Percentiles rank a stretch among this genome's conserved stretches.
Conservation (phyloP, 2,113 vertebrate species). For the Hippopotamus amphibius region DNA sequence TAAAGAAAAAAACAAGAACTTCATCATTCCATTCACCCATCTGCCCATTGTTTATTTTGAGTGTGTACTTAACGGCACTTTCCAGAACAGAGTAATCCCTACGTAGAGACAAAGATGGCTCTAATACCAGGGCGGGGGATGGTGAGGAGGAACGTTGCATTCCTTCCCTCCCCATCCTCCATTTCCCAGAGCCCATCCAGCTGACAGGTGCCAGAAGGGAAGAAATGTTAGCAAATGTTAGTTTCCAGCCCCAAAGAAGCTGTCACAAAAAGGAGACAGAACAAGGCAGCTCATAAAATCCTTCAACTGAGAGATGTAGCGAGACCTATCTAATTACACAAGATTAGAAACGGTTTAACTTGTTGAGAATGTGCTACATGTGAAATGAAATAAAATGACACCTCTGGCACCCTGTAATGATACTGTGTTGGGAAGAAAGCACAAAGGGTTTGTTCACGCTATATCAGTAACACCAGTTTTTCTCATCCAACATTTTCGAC, state of each 20-base stretch:
- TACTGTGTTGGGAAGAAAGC: slow-evolving; percentile 72
- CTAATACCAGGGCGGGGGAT: slow-evolving; percentile 22
- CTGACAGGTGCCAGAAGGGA: slow-evolving; percentile 79
- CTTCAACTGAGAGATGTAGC: slow-evolving; percentile 78
- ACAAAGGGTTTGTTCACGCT: slow-evolving; percentile 75
- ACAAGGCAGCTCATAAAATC: slow-evolving; percentile 78
- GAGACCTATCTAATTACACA: slow-evolving; percentile 81
- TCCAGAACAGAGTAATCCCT: slow-evolving; percentile 62
- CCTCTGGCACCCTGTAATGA: slow-evolving; percentile 67
- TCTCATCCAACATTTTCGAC: slow-evolving; percentile 66
- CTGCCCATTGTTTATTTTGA: slow-evolving; percentile 67
- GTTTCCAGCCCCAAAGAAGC: slow-evolving; percentile 79
- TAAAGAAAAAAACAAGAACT: slow-evolving; percentile 40
- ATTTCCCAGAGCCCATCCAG: slow-evolving; percentile 75
- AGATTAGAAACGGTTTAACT: slow-evolving; percentile 81
- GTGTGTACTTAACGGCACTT: slow-evolving; percentile 62
- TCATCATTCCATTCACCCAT: slow-evolving; percentile 62
- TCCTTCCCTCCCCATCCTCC: slow-evolving; percentile 66
- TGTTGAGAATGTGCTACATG: slow-evolving; percentile 79
- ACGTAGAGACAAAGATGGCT: slow-evolving; percentile 57
- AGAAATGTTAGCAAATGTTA: slow-evolving; percentile 81
- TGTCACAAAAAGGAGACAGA: slow-evolving; percentile 76
- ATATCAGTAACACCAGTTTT: slow-evolving; percentile 76
- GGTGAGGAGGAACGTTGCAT: slow-evolving; percentile 4
- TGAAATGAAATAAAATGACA: slow-evolving; percentile 77